Percentiles rank a stretch among this genome's conserved stretches.
phyloP scores from a whole-genome alignment of 2,113 vertebrate species.

The Rissa tridactyla region DNA sequence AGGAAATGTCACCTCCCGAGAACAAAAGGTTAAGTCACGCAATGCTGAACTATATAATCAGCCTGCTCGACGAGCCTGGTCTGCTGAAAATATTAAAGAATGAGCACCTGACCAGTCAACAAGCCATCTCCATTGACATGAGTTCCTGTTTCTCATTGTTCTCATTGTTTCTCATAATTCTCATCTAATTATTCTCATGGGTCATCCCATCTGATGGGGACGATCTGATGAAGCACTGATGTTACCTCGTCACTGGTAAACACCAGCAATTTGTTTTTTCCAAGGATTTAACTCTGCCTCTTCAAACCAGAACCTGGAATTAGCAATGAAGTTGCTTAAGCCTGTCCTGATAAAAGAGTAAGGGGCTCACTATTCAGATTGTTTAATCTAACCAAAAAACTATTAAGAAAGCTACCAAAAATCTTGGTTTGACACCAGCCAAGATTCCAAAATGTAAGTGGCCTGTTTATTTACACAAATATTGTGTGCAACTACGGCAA shows the following conservation, averaged over 20 bases:
- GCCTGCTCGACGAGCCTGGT: background rate
- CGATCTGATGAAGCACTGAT: background rate
- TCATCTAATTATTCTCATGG: background rate
- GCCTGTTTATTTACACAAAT: background rate
- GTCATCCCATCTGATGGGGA: background rate
- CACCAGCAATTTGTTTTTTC: background rate
- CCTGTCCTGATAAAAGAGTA: background rate
- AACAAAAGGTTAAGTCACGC: constrained; percentile 26
- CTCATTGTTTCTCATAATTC: background rate
- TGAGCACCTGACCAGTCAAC: background rate
- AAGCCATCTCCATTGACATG: background rate
- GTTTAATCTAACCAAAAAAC: background rate
- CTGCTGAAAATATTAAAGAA: background rate
- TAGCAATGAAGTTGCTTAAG: background rate
- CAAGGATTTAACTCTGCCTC: background rate
- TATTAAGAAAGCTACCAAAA: background rate
- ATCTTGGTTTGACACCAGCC: background rate
- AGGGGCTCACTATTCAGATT: background rate
- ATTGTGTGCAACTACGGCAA: background rate
- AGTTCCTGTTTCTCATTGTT: constrained; percentile 1
- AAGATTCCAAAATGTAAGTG: background rate
- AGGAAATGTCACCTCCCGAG: constrained; percentile 24
- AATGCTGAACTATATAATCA: background rate
- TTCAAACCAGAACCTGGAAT: background rate
- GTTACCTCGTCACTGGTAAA: background rate